A percentile compares a stretch with the other conserved stretches of the same genome.
These are phyloP conservation scores for Polypedilum pembai DNA, from an alignment of 1,140 invertebrate genomes.

Conservation along the genomic window DNA sequence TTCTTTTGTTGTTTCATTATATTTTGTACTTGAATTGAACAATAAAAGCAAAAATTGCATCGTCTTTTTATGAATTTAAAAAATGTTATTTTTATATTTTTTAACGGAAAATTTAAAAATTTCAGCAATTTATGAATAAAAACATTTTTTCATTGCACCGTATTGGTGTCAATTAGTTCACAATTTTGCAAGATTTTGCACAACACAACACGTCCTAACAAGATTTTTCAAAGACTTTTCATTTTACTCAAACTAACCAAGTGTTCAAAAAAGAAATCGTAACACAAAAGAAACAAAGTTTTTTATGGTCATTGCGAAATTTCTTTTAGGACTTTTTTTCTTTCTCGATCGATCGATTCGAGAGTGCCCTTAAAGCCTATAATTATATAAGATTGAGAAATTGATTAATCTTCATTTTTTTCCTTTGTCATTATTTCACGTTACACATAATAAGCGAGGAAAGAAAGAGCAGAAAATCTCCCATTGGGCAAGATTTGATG, in stretches of 20 bases:
- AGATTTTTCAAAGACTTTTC: background rate
- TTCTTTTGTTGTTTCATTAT: too few species aligned
- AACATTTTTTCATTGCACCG: too few species aligned
- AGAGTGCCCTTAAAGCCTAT: background rate
- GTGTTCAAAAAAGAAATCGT: background rate
- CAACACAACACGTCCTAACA: constrained; percentile 17
- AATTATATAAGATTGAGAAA: constrained; percentile 8
- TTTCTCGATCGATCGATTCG: background rate
- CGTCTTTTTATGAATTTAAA: too few species aligned
- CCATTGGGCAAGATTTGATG: constrained; percentile 25
- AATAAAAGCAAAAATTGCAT: too few species aligned
- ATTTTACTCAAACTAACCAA: background rate
- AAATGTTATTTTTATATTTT: too few species aligned
- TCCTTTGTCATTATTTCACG: constrained; percentile 12
- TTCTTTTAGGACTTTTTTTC: background rate
- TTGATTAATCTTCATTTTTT: constrained; percentile 10
- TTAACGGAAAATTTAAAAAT: too few species aligned
- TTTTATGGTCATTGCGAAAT: constrained; percentile 17
- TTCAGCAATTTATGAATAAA: too few species aligned
- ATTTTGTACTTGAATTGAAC: too few species aligned
- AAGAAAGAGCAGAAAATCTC: background rate
- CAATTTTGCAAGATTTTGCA: background rate
- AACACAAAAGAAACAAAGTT: background rate
- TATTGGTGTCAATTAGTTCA: background rate
- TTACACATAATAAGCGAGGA: background rate